These are phyloP conservation scores for Ariolimax columbianus DNA, from an alignment of 2,888 invertebrate species.

Conservation along the genomic window DNA sequence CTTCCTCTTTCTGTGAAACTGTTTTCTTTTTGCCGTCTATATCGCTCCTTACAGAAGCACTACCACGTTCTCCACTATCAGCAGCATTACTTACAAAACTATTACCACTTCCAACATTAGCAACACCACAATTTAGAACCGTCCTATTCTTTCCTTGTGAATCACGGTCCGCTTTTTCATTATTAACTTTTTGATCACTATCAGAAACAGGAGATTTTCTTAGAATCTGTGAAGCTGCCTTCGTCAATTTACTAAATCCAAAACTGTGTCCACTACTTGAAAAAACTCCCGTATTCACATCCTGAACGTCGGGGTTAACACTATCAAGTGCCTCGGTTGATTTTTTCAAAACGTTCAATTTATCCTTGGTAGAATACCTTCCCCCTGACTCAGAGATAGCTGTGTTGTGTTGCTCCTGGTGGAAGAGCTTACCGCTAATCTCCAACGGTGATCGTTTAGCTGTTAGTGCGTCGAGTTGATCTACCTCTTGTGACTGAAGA, in stretches of 20 bases:
- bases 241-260: not conserved
- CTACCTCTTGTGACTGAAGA: not conserved
- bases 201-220: not conserved
- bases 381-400: not conserved
- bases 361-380: not conserved
- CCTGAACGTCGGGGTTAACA: not conserved
- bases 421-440: too few species aligned
- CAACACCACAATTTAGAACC: not conserved
- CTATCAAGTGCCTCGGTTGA: not conserved
- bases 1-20: too few species aligned
- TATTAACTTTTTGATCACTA: not conserved
- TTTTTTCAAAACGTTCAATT: not conserved
- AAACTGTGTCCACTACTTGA: not conserved
- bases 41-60: not conserved
- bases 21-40: not conserved
- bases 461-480: not conserved
- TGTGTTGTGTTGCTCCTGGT: too few species aligned
- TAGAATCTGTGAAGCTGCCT: not conserved
- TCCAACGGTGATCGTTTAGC: not conserved
- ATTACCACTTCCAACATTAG: not conserved
- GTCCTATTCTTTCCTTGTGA: not conserved
- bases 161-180: not conserved
- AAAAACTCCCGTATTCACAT: not conserved
- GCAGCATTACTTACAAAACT: constrained; percentile 9
- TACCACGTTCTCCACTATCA: not conserved